These are phyloP conservation scores for Paramormyrops kingsleyae DNA, from an alignment of 2,113 vertebrate genomes.

Conservation along the genomic window DNA sequence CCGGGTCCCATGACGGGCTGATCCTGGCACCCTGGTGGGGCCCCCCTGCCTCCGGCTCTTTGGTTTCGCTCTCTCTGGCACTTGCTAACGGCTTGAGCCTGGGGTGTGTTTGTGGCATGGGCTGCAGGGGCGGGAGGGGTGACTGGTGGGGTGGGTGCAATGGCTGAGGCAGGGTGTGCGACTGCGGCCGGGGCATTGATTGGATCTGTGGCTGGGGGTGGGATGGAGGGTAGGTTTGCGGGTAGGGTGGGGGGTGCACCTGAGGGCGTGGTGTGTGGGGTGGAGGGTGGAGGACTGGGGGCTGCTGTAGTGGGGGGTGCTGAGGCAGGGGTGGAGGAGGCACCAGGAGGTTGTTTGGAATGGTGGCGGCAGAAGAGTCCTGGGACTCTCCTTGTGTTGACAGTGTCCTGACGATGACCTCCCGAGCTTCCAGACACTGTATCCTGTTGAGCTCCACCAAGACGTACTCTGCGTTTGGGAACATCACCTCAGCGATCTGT, in stretches of 20 bases:
- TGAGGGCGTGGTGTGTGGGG: constrained; percentile 35
- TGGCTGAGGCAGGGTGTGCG: constrained; percentile 49
- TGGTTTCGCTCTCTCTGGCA: constrained; percentile 86
- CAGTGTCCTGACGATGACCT: constrained; percentile 83
- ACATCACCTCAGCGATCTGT: constrained; percentile 50
- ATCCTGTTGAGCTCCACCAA: constrained; percentile 76
- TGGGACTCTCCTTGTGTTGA: constrained; percentile 88
- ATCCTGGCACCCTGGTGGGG: constrained; percentile 42
- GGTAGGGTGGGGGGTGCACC: constrained; percentile 28
- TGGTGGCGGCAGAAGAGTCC: constrained; percentile 71
- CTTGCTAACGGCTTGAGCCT: constrained; percentile 81
- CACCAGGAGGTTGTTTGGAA: constrained; percentile 81
- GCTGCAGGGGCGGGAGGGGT: constrained; percentile 70
- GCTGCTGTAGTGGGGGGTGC: constrained; percentile 33
- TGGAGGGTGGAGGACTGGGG: constrained; percentile 48
- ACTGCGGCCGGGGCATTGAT: constrained; percentile 44
- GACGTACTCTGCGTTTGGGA: constrained; percentile 64
- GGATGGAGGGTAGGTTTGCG: constrained; percentile 11
- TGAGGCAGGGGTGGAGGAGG: constrained; percentile 63
- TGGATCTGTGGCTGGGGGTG: constrained; percentile 28
- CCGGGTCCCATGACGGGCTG: constrained; percentile 77
- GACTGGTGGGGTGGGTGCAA: constrained; percentile 48
- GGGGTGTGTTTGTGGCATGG: constrained; percentile 65
- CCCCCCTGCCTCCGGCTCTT: constrained; percentile 73
- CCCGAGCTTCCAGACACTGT: constrained; percentile 74